Evolutionary conservation across 2,797 vertebrate species (phyloP), one percentile per base, ranked within the genome.

Genomic region (Enoplosus armatus): DNA sequence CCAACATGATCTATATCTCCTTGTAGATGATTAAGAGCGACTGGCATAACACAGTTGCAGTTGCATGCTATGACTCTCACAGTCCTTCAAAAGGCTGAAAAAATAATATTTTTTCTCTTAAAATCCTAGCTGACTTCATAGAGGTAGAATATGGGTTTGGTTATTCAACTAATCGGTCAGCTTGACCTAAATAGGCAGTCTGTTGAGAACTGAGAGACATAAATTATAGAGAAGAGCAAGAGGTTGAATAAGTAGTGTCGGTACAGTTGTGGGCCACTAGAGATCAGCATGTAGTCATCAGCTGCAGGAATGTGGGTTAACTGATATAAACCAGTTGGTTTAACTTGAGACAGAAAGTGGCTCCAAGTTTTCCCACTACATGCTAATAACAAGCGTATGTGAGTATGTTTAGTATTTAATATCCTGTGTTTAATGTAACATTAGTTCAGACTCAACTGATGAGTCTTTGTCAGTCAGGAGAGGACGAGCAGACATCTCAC

Each of bases 221-320:
- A 11, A 11, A 53, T 62, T 8, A 26, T 41, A 27, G 31, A 54
- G 22, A 47, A 55, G 14, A 59, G n/a, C 6, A 35, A 8, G 8
- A 6, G 14, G 24, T 39, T 53, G 22, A 10, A 11, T 66, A 48
- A 37, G 16, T 24, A 8, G 1, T 84, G 72, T 75, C 16, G 9
- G 72, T 80, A 47, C 48, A 80, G 26, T 6, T 62, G 0, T 4
- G 0, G 18, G 26, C 84, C 90, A 80, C 87, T 59, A 84, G 89
- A 90, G 83, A 8, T 27, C 87, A 86, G 75, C 51, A 60, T 75
- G 27, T 15, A 53, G 53, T 61, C 72, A 81, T 3, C 6, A 61
- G n/a, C 45, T 64, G 9, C 18, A 56, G 29, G 5, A 24, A 59
- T 2, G 9, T 35, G 22, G 18, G 27, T 68, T 35, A 43, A 62